phyloP scores from a whole-genome alignment of 2,797 vertebrate genomes.

The Emydoidea blandingii region DNA sequence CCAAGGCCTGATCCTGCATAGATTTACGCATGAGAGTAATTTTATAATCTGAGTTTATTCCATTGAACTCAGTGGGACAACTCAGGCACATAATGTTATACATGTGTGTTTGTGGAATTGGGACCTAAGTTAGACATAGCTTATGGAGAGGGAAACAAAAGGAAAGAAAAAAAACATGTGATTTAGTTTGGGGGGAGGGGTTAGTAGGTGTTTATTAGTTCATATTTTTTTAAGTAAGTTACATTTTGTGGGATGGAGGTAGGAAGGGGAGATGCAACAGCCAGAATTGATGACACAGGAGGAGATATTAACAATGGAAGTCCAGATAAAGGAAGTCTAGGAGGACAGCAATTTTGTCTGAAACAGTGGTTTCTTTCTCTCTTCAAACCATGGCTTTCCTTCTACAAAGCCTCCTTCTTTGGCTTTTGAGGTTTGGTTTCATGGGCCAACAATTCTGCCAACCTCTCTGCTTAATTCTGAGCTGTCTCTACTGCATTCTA shows the following conservation, averaged over 20 bases:
- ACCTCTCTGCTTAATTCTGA: background rate
- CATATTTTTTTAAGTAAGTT: background rate
- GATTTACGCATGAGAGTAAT: background rate
- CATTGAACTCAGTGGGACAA: background rate
- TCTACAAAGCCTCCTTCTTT: background rate
- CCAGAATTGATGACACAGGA: background rate
- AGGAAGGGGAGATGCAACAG: background rate
- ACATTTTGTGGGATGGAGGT: background rate
- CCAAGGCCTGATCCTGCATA: background rate
- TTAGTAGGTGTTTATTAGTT: background rate
- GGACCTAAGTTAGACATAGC: background rate
- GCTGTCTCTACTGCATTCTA: background rate
- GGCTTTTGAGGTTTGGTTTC: background rate
- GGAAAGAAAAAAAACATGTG: background rate
- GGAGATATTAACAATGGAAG: background rate
- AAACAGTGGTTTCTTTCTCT: background rate
- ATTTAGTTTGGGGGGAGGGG: fast-evolving
- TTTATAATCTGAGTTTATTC: background rate
- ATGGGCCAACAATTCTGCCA: background rate
- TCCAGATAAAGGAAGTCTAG: background rate
- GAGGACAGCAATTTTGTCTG: background rate
- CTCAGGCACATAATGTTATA: background rate
- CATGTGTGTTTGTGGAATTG: background rate
- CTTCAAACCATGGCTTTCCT: background rate
- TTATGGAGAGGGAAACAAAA: background rate